phyloP scores from a whole-genome alignment of 1,140 invertebrate species.

The Heliconius eleuchia region DNA sequence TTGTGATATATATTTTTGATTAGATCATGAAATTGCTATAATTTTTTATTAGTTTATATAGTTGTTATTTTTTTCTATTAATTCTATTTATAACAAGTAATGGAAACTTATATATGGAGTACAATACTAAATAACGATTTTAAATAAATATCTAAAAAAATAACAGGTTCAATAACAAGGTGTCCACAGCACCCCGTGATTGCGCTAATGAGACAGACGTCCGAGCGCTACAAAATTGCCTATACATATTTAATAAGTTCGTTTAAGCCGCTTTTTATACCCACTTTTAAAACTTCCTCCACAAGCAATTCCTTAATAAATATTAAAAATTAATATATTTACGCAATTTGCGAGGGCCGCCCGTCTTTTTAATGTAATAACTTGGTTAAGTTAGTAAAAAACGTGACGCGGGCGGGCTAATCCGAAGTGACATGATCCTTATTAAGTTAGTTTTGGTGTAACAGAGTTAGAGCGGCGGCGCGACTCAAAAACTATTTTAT shows the following conservation, averaged over 20 bases:
- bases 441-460: constrained; percentile 71
- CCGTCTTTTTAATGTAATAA: constrained; percentile 65
- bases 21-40: too few species aligned
- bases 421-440: constrained; percentile 80
- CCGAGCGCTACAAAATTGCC: constrained; percentile 29
- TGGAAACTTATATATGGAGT: background rate
- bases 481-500: constrained; percentile 81
- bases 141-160: background rate
- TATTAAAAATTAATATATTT: constrained; percentile 74
- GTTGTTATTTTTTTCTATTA: too few species aligned
- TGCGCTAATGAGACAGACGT: constrained; percentile 26
- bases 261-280: constrained; percentile 30
- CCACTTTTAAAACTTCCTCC: constrained; percentile 45
- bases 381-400: constrained; percentile 66
- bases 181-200: constrained; percentile 23
- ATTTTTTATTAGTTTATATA: too few species aligned
- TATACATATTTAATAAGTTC: constrained; percentile 29
- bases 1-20: too few species aligned
- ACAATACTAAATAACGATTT: background rate
- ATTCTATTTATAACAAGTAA: too few species aligned
- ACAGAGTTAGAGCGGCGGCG: constrained; percentile 74
- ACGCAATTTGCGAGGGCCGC: constrained; percentile 45
- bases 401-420: constrained; percentile 59
- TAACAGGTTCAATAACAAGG: background rate
- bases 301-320: constrained; percentile 65